Evolutionary conservation across 2,888 invertebrate genomes (phyloP).

Genomic region (Liposcelis brunnea): DNA sequence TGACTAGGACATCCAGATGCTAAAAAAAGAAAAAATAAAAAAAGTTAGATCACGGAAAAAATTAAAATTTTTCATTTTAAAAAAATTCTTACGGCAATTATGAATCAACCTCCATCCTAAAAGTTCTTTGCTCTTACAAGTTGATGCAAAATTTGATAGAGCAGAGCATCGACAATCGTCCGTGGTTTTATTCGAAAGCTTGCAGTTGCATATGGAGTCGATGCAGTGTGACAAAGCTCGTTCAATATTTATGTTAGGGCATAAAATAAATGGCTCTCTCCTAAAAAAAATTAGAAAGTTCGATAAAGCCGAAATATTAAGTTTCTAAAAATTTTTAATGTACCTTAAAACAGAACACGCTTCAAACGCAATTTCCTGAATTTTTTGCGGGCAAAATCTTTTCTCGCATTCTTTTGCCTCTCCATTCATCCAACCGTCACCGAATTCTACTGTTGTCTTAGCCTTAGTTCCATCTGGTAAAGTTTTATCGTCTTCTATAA

Average conservation of each 20-base stretch:
- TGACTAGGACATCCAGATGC: constrained; percentile 56
- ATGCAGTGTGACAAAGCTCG: constrained; percentile 54
- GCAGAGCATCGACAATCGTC: constrained; percentile 49
- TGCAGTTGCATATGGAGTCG: constrained; percentile 58
- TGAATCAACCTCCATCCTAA: constrained; percentile 51
- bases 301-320: constrained; percentile 3
- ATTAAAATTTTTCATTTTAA: constrained; percentile 4
- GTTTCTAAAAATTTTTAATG: constrained; percentile 20
- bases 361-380: constrained; percentile 45
- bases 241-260: constrained; percentile 46
- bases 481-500: constrained; percentile 46
- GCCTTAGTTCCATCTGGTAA: constrained; percentile 47
- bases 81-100: constrained; percentile 44
- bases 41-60: neutral
- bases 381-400: constrained; percentile 39
- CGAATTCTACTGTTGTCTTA: constrained; percentile 49
- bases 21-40: constrained; percentile 21
- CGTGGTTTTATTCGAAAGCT: constrained; percentile 21
- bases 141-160: constrained; percentile 50
- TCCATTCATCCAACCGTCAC: constrained; percentile 44
- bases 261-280: constrained; percentile 44
- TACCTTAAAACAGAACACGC: constrained; percentile 51
- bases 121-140: constrained; percentile 50
- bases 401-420: constrained; percentile 33
- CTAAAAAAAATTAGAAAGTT: constrained; percentile 11